Percentiles rank a stretch among this genome's conserved stretches.
phyloP scores from a whole-genome alignment of 2,797 vertebrate genomes.

The Pantherophis alleghaniensis region DNA sequence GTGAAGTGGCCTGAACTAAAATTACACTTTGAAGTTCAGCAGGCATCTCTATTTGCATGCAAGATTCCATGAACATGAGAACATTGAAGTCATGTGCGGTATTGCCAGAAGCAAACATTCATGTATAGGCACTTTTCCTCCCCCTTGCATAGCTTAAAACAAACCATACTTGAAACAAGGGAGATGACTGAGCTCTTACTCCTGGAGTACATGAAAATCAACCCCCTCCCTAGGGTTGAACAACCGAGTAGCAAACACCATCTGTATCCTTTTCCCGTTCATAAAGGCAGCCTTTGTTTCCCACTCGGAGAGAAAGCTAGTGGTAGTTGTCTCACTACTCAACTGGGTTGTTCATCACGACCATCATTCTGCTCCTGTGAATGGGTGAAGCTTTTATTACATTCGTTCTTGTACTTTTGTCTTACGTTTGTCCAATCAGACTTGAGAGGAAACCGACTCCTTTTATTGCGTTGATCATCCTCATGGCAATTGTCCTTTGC shows the following conservation, averaged over 20 bases:
- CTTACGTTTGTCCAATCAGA: not conserved
- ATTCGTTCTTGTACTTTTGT: not conserved
- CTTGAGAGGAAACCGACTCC: not conserved
- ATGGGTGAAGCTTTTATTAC: not conserved
- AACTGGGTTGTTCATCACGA: conserved; percentile 44
- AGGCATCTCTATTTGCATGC: conserved; percentile 53
- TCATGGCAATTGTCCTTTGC: not conserved
- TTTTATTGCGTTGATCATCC: not conserved
- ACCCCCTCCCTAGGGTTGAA: conserved; percentile 57
- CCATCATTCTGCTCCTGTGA: not conserved
- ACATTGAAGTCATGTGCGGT: conserved; percentile 39
- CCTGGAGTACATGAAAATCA: conserved; percentile 54
- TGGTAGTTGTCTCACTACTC: conserved; percentile 53
- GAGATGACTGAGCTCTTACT: conserved; percentile 55
- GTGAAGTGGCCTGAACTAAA: conserved; percentile 54
- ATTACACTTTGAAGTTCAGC: conserved; percentile 57
- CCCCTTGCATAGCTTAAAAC: conserved; percentile 61
- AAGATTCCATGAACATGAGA: conserved; percentile 63
- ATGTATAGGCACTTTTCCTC: not conserved
- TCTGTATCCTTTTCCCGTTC: conserved; percentile 71
- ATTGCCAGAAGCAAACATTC: conserved; percentile 63
- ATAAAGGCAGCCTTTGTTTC: conserved; percentile 69
- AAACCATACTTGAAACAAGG: conserved; percentile 48
- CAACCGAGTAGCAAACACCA: conserved; percentile 64
- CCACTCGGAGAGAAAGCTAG: conserved; percentile 56